phyloP scores from a whole-genome alignment of 2,113 vertebrate species.

The Semicossyphus pulcher region DNA sequence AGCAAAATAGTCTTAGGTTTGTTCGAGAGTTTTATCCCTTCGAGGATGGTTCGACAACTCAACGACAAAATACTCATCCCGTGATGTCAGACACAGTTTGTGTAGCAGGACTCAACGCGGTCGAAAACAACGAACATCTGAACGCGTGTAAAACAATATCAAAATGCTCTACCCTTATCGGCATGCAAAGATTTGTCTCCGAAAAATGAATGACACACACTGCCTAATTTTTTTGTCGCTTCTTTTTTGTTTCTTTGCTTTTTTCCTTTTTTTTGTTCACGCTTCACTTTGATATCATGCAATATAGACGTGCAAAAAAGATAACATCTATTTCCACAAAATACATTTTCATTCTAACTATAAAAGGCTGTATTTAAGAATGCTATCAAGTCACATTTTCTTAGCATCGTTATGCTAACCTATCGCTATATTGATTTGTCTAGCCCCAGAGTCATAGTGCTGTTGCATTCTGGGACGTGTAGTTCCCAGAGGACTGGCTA shows the following conservation, averaged over 20 bases:
- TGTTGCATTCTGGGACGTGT: constrained; percentile 76
- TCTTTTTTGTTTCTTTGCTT: constrained; percentile 68
- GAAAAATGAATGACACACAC: constrained; percentile 80
- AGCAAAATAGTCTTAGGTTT: constrained; percentile 73
- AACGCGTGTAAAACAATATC: constrained; percentile 76
- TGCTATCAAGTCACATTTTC: constrained; percentile 85
- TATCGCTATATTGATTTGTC: constrained; percentile 76
- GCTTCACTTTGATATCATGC: constrained; percentile 87
- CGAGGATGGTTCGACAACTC: constrained; percentile 56
- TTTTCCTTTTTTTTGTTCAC: constrained; percentile 76
- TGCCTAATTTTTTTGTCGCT: constrained; percentile 69
- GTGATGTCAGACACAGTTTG: constrained; percentile 50
- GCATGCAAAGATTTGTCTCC: constrained; percentile 84
- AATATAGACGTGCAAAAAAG: constrained; percentile 89
- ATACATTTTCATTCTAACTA: constrained; percentile 86
- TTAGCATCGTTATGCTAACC: constrained; percentile 81
- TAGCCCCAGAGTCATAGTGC: constrained; percentile 78
- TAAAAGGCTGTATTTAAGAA: constrained; percentile 88
- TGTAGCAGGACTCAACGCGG: constrained; percentile 51
- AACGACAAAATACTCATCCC: constrained; percentile 48
- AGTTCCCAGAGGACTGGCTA: constrained; percentile 69
- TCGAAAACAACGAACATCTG: constrained; percentile 60
- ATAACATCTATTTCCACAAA: constrained; percentile 89
- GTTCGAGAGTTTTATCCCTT: constrained; percentile 61
- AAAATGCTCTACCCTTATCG: constrained; percentile 80